phyloP scores from a whole-genome alignment of 1,140 invertebrate species.

The Zaprionus camerounensis region DNA sequence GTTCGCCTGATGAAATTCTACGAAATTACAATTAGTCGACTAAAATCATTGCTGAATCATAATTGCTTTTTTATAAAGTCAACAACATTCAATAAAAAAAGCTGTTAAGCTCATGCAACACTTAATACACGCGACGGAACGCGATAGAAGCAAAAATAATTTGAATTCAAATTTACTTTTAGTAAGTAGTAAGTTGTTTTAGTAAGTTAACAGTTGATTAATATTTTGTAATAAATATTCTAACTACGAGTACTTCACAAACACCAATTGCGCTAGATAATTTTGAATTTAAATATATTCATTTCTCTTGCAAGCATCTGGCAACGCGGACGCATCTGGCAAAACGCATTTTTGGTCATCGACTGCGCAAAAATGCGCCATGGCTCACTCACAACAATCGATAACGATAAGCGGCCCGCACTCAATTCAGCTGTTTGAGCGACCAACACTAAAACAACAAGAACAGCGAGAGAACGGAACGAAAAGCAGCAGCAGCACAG shows the following conservation, averaged over 20 bases:
- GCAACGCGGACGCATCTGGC: background rate
- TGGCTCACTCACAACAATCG: background rate
- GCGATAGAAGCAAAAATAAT: no score
- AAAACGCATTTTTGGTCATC: background rate
- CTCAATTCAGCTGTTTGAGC: background rate
- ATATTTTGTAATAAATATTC: background rate
- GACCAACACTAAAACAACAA: constrained; percentile 2
- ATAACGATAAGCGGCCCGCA: background rate
- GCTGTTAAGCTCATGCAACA: background rate
- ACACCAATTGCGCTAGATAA: background rate
- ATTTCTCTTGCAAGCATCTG: background rate
- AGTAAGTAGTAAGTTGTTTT: no score
- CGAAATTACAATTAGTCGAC: background rate
- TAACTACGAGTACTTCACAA: background rate
- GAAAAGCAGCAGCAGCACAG: background rate
- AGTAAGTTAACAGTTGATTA: no score
- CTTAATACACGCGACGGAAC: no score
- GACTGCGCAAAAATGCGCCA: background rate
- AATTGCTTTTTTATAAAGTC: background rate
- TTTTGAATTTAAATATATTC: background rate
- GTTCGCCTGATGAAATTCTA: background rate
- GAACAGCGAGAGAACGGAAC: background rate
- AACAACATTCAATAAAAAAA: background rate
- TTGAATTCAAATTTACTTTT: no score
- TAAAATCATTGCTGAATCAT: background rate